Evolutionary conservation across 2,113 vertebrate species (phyloP), one percentile per base, ranked within the genome.

Genomic region (Oceanites oceanicus): DNA sequence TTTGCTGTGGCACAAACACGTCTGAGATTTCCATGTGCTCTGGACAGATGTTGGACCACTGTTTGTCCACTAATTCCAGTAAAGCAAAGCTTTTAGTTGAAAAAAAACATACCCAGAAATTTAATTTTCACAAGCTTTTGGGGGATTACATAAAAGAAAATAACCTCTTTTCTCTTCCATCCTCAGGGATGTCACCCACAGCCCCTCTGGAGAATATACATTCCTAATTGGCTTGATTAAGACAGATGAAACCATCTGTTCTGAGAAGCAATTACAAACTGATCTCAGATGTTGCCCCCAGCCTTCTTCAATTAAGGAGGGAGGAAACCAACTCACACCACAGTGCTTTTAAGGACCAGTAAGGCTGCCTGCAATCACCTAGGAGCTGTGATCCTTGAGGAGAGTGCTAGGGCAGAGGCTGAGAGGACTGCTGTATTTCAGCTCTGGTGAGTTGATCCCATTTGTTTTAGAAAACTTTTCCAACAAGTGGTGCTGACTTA

Each of bases 301-400:
- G 50, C 26, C 19, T 82, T 74, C 42, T 61, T 36, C 47, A 89
- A 6, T 65, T 49, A 52, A 61, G 38, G 21, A 65, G 45, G 49
- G 65, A 87, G 38, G 52, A 77, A 77, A 74, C 6, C 44, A 55
- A 17, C 44, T 50, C 44, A 36, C 13, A 16, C 9, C 17, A 11
- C 30, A 34, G 52, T 18, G 61, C 22, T 78, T 93, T 93, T 87
- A 71, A 53, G 52, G 66, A n/a, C 40, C 26, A 23, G 22, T 6
- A 50, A 56, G 20, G 52, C 1, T 11, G 38, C 10, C 5, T 49
- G 3, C 13, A 32, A 3, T 11, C 3, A 6, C 4, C 1, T 59
- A 0, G 10, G n/a, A 42, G 29, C 4, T 29, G 9, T 62, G 32
- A 21, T 34, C 71, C 2, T 0, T 5, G 21, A 26, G 18, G 12